Percentiles rank a stretch among this genome's conserved stretches.
phyloP scores from a whole-genome alignment of 2,113 vertebrate genomes.

The Cyprinodon variegatus region DNA sequence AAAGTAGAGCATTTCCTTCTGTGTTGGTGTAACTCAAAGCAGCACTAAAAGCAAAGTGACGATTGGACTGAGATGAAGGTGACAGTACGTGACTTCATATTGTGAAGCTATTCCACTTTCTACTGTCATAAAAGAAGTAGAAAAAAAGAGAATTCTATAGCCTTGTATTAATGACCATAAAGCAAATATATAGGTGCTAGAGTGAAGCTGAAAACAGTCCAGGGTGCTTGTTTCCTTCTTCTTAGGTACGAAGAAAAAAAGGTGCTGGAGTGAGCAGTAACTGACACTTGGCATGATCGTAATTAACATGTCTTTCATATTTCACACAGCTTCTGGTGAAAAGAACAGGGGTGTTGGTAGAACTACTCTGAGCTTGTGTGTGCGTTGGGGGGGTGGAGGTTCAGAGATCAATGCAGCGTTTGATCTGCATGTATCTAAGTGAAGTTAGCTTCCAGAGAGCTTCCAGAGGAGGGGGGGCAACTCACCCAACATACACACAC shows the following conservation, averaged over 20 bases:
- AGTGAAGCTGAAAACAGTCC: neutral
- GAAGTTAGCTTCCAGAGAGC: constrained; percentile 68
- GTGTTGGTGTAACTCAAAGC: neutral
- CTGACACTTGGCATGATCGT: constrained; percentile 49
- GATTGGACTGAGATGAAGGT: constrained; percentile 5
- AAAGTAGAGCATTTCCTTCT: neutral
- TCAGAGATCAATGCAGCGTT: constrained; percentile 71
- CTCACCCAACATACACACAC: neutral
- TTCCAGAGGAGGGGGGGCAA: constrained; percentile 50
- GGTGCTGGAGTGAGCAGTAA: constrained; percentile 20
- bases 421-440: constrained; percentile 73
- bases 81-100: neutral
- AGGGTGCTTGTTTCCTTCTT: constrained; percentile 10
- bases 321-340: constrained; percentile 56
- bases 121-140: neutral
- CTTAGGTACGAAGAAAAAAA: constrained; percentile 27
- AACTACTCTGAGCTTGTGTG: constrained; percentile 32
- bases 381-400: constrained; percentile 37
- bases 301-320: constrained; percentile 66
- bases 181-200: neutral
- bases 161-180: constrained; percentile 16
- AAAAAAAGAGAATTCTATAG: neutral
- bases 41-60: neutral
- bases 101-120: constrained; percentile 8
- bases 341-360: constrained; percentile 37